Base-by-base conservation (phyloP, 2,797 vertebrate genomes). In the Pempheris klunzingeri region DNA sequence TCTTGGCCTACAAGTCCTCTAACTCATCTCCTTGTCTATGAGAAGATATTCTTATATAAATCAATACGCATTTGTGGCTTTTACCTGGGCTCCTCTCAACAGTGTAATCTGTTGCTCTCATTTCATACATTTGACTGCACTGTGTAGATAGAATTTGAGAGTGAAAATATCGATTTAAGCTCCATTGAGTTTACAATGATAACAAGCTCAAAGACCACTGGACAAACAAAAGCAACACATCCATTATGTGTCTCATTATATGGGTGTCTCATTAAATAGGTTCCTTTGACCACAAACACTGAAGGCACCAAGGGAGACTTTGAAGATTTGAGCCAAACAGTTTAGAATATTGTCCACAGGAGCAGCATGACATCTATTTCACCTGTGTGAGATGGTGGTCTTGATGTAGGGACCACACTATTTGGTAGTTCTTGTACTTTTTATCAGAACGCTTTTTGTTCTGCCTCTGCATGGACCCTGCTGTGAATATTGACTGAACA, bases 401-500 rank as follows among this genome's bases (percentile, higher is more conserved):
- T 22, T 41, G 36, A 36, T 60, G 34, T 24, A 54, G 53, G 41
- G 15, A 61, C 13, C 34, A 14, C 3, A 1, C 17, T 7, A 28
- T 32, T 10, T 18, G 43, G 41, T 74, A 59, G 30, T 46, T 63
- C 67, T 66, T 80, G 24, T 63, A 47, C 47, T 76, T 86, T 65
- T 72, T 36, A 80, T 90, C 57, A 57, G 66, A 78, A 30, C 49
- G 17, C 12, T 67, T 68, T 82, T 66, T 78, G 41, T 71, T 68
- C 63, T 14, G 53, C 36, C 36, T 53, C 20, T 41, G 62, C 0
- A 50, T 78, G 58, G 53, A 76, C n/a, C 2, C 60, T 32, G 52
- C 74, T 75, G 81, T 58, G 52, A 86, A 77, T 90, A 86, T 84
- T 34, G 87, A 85, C 71, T 46, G 53, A 65, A 77, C 18, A 69